Percentiles rank a stretch among this genome's conserved stretches.
phyloP scores from a whole-genome alignment of 2,113 vertebrate genomes.

The Dendrocopos noguchii region DNA sequence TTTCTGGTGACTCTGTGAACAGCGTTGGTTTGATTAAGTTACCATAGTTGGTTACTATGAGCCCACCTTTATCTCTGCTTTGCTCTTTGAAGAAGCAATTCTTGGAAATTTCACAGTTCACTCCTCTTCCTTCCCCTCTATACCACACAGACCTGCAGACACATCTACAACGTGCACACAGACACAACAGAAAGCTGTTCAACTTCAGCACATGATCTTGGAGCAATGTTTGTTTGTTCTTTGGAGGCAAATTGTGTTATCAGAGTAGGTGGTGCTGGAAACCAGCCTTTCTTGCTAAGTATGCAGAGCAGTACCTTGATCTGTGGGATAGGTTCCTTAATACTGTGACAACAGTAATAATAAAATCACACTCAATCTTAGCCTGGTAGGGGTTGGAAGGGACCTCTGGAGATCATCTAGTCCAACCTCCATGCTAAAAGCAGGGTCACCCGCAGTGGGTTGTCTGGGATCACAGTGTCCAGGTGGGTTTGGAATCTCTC shows the following conservation, averaged over 20 bases:
- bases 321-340: background rate
- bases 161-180: background rate
- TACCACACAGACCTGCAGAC: background rate
- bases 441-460: no score
- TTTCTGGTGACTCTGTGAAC: background rate
- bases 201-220: background rate
- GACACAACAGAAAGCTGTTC: background rate
- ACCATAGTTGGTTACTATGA: background rate
- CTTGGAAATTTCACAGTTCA: slow-evolving; percentile 59
- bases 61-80: slow-evolving; percentile 23
- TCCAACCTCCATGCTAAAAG: no score
- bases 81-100: background rate
- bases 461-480: no score
- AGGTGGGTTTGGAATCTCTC: no score
- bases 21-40: background rate
- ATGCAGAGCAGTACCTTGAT: background rate
- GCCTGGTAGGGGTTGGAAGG: no score
- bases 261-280: background rate
- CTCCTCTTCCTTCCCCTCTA: slow-evolving; percentile 71
- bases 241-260: background rate
- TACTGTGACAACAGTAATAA: background rate
- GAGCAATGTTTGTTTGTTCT: background rate
- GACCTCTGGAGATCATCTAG: no score
- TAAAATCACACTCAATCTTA: background rate
- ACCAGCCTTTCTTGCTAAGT: background rate